A percentile compares a stretch with the other conserved stretches of the same genome.
Conservation (phyloP, 30 jellyfish, hydroid and myxozoan species). For the Aurelia sp. region DNA sequence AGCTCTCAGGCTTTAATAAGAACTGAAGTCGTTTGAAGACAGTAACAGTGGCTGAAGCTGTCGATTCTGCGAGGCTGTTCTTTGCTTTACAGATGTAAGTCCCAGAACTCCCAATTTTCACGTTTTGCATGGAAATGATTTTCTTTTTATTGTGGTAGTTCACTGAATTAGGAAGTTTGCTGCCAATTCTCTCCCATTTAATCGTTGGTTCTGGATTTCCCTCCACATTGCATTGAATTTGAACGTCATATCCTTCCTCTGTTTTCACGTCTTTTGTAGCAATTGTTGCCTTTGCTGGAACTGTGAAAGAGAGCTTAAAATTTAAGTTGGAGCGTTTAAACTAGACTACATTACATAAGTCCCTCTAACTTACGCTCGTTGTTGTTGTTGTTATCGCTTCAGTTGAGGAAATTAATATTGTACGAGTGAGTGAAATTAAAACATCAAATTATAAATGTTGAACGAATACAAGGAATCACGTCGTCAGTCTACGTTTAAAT, state of each 20-base stretch:
- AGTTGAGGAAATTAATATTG: too few relatives aligned
- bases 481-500: too few relatives aligned
- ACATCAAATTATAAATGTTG: too few relatives aligned
- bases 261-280: not conserved
- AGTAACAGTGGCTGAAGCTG: not conserved
- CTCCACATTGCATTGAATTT: slow-evolving; percentile 10
- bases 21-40: not conserved
- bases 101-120: not conserved
- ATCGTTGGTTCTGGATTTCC: slow-evolving; percentile 30
- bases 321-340: not conserved
- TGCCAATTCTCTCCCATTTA: slow-evolving; percentile 19
- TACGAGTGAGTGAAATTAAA: too few relatives aligned
- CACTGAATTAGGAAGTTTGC: not conserved
- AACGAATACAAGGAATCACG: too few relatives aligned
- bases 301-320: not conserved
- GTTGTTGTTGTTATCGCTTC: too few relatives aligned
- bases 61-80: not conserved
- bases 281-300: slow-evolving; percentile 20
- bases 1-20: not conserved
- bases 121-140: not conserved
- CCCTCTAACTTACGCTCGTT: too few relatives aligned
- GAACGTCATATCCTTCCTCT: slow-evolving; percentile 24
- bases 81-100: slow-evolving; percentile 1
- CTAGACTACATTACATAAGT: too few relatives aligned
- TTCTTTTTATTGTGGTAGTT: not conserved